Evolutionary conservation across 2,888 invertebrate genomes (phyloP), one percentile per base, ranked within the genome.

Genomic region (Parochlus steinenii): DNA sequence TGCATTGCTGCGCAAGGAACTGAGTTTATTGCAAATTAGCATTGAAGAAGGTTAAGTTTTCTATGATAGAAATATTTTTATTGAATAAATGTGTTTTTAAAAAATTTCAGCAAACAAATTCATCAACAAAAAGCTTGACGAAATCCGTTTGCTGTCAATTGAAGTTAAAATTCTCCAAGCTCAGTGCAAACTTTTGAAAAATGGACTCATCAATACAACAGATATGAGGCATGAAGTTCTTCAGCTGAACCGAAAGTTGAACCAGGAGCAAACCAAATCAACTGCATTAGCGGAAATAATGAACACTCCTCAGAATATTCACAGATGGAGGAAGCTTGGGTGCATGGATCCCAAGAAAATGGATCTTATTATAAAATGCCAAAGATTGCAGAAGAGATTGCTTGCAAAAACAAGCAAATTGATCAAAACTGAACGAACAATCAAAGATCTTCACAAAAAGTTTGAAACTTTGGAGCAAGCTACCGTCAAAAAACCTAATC

Each of bases 281-380:
- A 70, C 69, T 44, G 74, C 75, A 3, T 53, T 80, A 28, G 73
- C 76, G 47, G 73, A 75, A 42, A 75, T 77, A 49, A 55, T 77
- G 18, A 71, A 73, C 46, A 75, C 71, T 48, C 78, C 78, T 1
- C 57, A 77, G 47, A 80, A 80, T 50, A 64, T 78, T 39, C 79
- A 80, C 47, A 59, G 78, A 36, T 79, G 78, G 78, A 59, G 78
- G 41, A 71, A 72, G 49, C 54, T 78, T 12, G 71, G 75, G 67
- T 74, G 73, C 3, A 67, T 69, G 18, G 74, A 78, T 59, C 77
- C 77, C 3, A 24, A 19, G 6, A 22, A 29, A 8, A 14, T 28
- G 20, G 22, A 28, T 6, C 16, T 29, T 5, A 12, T 26, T 8
- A 20, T 11, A 6, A 35, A 35, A 12, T 35, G 12, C 10, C 34